Percentiles rank a stretch among this genome's conserved stretches.
phyloP scores from a whole-genome alignment of 1,140 invertebrate genomes.

The Caenorhabditis latens region DNA sequence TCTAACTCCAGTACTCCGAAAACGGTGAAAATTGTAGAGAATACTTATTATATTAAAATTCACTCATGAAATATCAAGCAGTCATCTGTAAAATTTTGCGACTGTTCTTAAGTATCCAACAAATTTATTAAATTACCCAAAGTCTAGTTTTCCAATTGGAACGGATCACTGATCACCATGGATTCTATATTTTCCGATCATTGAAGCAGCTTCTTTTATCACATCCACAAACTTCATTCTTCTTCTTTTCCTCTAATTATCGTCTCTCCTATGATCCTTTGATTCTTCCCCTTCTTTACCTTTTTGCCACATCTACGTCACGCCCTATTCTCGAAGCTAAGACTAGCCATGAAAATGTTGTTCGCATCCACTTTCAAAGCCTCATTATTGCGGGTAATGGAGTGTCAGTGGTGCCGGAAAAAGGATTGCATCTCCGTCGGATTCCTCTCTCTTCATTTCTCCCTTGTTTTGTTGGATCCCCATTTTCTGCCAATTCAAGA shows the following conservation, averaged over 20 bases:
- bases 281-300: not conserved
- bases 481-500: conserved; percentile 32
- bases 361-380: conserved; percentile 31
- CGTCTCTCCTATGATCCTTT: not conserved
- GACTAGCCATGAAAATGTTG: conserved; percentile 42
- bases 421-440: conserved; percentile 34
- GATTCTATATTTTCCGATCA: too few species aligned
- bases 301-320: conserved; percentile 17
- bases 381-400: conserved; percentile 46
- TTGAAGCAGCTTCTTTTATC: not conserved
- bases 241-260: not conserved
- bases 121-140: too few species aligned
- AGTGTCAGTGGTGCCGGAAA: conserved; percentile 36
- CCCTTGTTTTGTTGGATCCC: conserved; percentile 6
- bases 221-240: not conserved
- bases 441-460: not conserved
- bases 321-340: not conserved
- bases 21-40: too few species aligned
- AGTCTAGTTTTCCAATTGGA: too few species aligned
- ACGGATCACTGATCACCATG: too few species aligned
- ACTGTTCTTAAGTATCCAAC: too few species aligned
- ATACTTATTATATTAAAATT: too few species aligned
- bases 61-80: too few species aligned
- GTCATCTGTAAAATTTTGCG: too few species aligned
- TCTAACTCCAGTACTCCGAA: too few species aligned